Base-by-base conservation (phyloP, 1,140 invertebrate genomes). In the Proales similis region DNA sequence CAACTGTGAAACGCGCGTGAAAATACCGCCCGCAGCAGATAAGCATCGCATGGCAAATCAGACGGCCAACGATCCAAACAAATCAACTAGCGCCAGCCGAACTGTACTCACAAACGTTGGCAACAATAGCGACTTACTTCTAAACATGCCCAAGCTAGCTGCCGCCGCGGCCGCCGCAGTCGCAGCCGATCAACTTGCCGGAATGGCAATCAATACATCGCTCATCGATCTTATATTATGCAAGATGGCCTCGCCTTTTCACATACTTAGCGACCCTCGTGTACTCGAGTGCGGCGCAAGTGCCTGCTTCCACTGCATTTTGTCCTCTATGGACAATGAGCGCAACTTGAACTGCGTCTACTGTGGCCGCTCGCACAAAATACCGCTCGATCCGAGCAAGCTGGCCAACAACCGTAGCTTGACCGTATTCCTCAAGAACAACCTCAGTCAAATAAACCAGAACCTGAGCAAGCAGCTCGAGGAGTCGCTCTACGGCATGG, bases 401-500 rank as follows among this genome's bases (percentile, higher is more conserved):
- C 20, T 57, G n/a, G 45, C 45, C n/a, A 42, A 36, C 14, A 57
- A 57, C 24, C 39, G 45, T 19, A 57, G 45, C 24, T 57, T 57
- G 32, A 36, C 39, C 17, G 45, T 42, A 27, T 57, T 57, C 32
- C 45, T 57, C 17, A 57, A 57, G 45, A 42, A 42, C 14, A 57
- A 57, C 30, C 45, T 57, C 32, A 27, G 36, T 42, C 36, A 57
- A 30, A 29, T 57, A 24, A 57, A 57, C 20, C 51, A 57, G 20
- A 57, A 57, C 32, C 45, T 57, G 39, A 57, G 29, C 45, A 57
- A 57, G 45, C 51, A 57, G 30, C 22, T 57, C 27, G 51, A 57
- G 19, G 51, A 57, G 24, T 57, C 51, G 4, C 39, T 57, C 36
- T 57, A 19, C 45, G 51, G 27, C 19, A 27, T 57, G 20, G 51